Base-by-base conservation (phyloP, 2,113 vertebrate species). In the Ceratotherium simum region DNA sequence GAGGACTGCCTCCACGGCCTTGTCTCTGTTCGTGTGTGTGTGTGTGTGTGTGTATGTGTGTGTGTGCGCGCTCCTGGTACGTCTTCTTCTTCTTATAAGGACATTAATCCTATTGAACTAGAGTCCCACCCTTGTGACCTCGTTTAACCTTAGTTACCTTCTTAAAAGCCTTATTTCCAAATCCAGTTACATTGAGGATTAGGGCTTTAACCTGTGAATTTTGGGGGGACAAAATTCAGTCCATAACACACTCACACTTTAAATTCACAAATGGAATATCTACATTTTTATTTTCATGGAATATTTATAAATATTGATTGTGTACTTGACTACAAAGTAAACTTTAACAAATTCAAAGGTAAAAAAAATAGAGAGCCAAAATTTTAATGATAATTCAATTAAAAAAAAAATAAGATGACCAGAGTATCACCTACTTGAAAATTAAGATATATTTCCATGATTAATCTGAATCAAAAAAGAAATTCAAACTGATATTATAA, bases 221-320 rank as follows among this genome's bases (percentile, higher is more conserved):
- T 84, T 79, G 16, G 9, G 18, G 33, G 1, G 1, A 12, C 56
- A 81, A 16, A 58, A 46, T 73, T 93, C 27, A 58, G 27, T 64
- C 29, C 17, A 29, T 73, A 36, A 65, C 48, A 14, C 14, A 62
- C 9, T 89, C 25, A 90, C 0, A 70, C 16, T 75, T 67, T 67
- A 84, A 20, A 12, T 62, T 23, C 82, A 21, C 76, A 67, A 62
- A 27, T 46, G 39, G 46, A 73, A 27, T 73, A 42, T 72, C 27
- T 36, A 51, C 29, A 18, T 60, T 81, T 92, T 92, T 62, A 72
- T 90, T 78, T 92, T 95, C 14, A 85, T 87, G 76, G 36, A 42
- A 33, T 3, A 91, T 72, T 93, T 62, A 46, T 75, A 92, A 92
- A 95, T 91, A 33, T 18, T 67, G 27, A 23, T 21, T 60, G 20